Conservation (phyloP, 2,797 vertebrate species). For the Catamblyrhynchus diadema region DNA sequence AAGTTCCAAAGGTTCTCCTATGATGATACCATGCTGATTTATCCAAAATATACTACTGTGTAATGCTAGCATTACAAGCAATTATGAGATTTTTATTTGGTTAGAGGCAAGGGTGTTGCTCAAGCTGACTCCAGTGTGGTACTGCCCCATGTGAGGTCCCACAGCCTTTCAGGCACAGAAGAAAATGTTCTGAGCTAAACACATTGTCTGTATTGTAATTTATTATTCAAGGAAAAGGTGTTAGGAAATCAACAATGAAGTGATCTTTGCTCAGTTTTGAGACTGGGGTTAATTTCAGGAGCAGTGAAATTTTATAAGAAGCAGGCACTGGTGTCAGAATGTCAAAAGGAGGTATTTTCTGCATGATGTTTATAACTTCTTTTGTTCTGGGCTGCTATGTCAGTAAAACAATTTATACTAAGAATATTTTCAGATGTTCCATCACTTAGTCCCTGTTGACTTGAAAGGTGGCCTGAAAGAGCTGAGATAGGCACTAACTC, state of each 20-base stretch:
- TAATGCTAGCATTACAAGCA: not conserved
- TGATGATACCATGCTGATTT: not conserved
- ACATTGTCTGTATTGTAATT: not conserved
- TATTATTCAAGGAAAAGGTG: not conserved
- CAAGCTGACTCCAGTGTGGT: not conserved
- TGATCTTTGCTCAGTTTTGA: not conserved
- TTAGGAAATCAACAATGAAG: not conserved
- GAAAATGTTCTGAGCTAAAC: not conserved
- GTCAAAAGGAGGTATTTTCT: constrained; percentile 33
- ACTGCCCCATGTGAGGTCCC: not conserved
- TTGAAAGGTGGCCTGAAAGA: not conserved
- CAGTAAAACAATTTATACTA: not conserved
- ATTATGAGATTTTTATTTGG: constrained; percentile 10
- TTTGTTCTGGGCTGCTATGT: constrained; percentile 20
- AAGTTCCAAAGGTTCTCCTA: not conserved
- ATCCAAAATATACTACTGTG: not conserved
- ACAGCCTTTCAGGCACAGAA: not conserved
- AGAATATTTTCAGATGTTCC: constrained; percentile 6
- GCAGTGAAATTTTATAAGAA: not conserved
- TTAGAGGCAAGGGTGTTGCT: not conserved
- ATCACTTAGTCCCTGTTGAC: not conserved
- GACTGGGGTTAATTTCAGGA: constrained; percentile 16
- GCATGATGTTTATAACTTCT: constrained; percentile 2
- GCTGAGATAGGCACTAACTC: not conserved
- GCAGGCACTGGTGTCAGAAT: constrained; percentile 15